phyloP scores from a whole-genome alignment of 2,113 vertebrate genomes.

The Callipepla squamata region DNA sequence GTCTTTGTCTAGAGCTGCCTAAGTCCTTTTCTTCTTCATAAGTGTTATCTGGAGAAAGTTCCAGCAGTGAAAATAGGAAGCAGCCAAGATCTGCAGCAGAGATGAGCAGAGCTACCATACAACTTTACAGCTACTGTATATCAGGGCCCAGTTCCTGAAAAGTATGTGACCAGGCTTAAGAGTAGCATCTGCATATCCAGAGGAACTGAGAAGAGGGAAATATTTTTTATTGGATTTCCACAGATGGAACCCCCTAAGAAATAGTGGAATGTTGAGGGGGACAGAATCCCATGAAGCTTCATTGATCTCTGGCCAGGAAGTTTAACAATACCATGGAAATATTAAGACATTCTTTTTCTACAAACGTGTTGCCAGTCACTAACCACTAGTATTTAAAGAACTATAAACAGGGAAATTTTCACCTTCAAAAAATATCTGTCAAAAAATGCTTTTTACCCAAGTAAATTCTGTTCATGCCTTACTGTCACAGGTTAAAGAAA shows the following conservation, averaged over 20 bases:
- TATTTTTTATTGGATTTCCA: neutral
- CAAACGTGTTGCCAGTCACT: neutral
- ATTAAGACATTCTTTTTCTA: neutral
- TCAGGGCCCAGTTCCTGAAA: neutral
- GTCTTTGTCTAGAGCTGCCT: neutral
- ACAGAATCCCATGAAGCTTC: neutral
- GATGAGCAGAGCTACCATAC: neutral
- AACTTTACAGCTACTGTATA: no score
- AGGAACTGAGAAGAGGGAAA: neutral
- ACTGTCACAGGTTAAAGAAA: neutral
- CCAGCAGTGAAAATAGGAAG: neutral
- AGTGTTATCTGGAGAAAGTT: neutral
- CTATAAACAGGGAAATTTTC: neutral
- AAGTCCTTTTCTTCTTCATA: neutral
- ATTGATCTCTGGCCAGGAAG: neutral
- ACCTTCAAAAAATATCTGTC: neutral
- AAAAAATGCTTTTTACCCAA: neutral
- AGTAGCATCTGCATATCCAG: fast-evolving
- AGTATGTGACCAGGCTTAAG: neutral
- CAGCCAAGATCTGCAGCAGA: neutral
- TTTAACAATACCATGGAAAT: neutral
- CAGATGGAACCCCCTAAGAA: neutral
- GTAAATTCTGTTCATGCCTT: neutral
- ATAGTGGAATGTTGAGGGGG: neutral
- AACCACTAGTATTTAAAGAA: neutral